Base-by-base conservation (phyloP, 2,888 invertebrate species). In the Agrotis puta region DNA sequence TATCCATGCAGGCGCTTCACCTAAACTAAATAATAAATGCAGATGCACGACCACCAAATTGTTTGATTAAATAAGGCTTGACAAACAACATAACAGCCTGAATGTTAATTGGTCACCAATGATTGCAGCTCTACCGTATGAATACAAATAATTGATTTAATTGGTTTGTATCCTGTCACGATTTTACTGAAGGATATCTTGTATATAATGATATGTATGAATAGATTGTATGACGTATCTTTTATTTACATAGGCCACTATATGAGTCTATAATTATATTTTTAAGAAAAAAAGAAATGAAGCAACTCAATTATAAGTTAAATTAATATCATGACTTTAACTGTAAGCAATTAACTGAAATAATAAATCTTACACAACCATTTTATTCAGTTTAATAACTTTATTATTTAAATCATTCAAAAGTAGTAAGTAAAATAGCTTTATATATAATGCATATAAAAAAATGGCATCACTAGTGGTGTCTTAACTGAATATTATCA, bases 131-230 rank as follows among this genome's bases (percentile, higher is more conserved):
- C 27, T 59, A 64, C 75, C 58, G 20, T 57, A 2, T 84, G 85
- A 84, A 85, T 85, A 79, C 81, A 74, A 85, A 84, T 51, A 83
- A 69, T 81, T 74, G 43, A 70, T 68, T 74, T 85, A 82, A 85
- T 85, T 84, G 79, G 27, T 79, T 24, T 9, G 61, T 76, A 74
- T 84, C 81, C 85, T 84, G 82, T 75, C 75, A 76, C 64, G 73
- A 64, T 53, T 64, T 33, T 51, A 14, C 33, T n/a, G 58, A 72
- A 77, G 67, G 56, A 67, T 66, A 11, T 47, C 33, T 43, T 53
- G 16, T 51, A 20, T 13, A 22, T 18, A 22, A 6, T n/a, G 16
- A 14, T 47, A 39, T 24, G 2, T 73, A 48, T 14, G 0, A 3
- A 27, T 1, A 22, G 24, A 13, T 11, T 47, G 22, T 24, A 20